A percentile compares a stretch with the other conserved stretches of the same genome.
These are phyloP conservation scores for Calyptommatus sinebrachiatus DNA, from an alignment of 2,113 vertebrate species.

Conservation along the genomic window DNA sequence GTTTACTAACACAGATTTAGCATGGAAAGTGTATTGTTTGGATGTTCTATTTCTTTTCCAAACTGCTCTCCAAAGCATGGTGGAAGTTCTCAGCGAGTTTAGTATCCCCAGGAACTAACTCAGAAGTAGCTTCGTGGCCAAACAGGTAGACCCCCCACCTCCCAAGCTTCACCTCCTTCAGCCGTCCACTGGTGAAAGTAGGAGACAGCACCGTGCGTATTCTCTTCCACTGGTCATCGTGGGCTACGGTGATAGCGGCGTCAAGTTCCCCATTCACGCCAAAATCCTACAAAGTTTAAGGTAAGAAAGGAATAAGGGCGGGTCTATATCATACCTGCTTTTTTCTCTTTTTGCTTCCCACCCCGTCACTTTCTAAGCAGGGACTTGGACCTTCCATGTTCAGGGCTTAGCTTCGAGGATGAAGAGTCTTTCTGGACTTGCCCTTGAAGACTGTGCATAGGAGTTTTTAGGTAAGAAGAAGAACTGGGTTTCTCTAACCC, in stretches of 20 bases:
- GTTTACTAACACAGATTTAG: no score
- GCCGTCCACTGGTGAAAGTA: constrained; percentile 71
- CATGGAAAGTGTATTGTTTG: no score
- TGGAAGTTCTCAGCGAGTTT: background rate
- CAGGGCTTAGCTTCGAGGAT: no score
- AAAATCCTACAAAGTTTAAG: constrained; percentile 42
- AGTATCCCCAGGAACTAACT: background rate
- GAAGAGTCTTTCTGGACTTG: no score
- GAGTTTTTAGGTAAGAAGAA: no score
- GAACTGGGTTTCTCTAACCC: no score
- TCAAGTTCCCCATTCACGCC: constrained; percentile 62
- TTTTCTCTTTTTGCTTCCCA: accelerated
- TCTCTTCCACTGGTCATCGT: constrained; percentile 71
- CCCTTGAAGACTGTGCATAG: no score
- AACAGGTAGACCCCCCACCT: background rate
- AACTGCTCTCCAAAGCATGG: background rate
- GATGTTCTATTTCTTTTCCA: no score
- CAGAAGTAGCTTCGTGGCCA: background rate
- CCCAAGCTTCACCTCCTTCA: constrained; percentile 67
- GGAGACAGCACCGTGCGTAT: constrained; percentile 69
- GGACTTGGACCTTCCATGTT: no score
- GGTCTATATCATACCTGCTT: accelerated
- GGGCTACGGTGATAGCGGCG: background rate
- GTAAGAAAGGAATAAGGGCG: background rate
- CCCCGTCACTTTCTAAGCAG: background rate